phyloP scores from a whole-genome alignment of 2,888 invertebrate species.

The Zygogramma bicolorata region DNA sequence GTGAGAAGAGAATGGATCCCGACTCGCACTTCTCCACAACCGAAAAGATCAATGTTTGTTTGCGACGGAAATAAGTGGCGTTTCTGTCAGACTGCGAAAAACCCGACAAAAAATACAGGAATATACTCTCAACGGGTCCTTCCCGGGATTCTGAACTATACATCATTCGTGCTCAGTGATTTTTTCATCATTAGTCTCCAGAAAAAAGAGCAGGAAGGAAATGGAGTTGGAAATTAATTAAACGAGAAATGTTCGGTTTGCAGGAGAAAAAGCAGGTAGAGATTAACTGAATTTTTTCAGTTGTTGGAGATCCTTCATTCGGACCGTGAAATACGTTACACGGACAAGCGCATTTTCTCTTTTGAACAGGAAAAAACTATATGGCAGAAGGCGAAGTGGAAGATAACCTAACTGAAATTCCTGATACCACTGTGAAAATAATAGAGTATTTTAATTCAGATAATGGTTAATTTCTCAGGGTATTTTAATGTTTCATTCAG shows the following conservation, averaged over 20 bases:
- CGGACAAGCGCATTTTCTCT: too few relatives aligned
- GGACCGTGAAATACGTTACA: background rate
- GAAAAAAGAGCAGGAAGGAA: background rate
- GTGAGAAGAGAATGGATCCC: conserved; percentile 15
- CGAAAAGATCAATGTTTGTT: conserved; percentile 20
- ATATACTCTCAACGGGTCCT: conserved; percentile 13
- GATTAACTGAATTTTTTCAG: background rate
- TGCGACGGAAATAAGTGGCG: background rate
- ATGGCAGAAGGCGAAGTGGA: too few relatives aligned
- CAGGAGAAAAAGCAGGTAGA: background rate
- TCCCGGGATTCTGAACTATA: background rate
- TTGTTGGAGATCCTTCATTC: background rate
- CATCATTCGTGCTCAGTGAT: conserved; percentile 15
- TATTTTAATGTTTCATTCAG: too few relatives aligned
- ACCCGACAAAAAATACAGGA: conserved; percentile 1
- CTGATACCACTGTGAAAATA: too few relatives aligned
- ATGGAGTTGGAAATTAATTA: background rate
- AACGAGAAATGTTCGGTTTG: background rate
- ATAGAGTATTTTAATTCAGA: too few relatives aligned
- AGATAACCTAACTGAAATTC: too few relatives aligned
- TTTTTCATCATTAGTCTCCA: conserved; percentile 13
- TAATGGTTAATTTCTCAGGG: too few relatives aligned
- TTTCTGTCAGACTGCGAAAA: background rate
- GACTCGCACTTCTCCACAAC: conserved; percentile 13
- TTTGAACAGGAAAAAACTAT: too few relatives aligned